phyloP scores from a whole-genome alignment of 2,888 invertebrate genomes.

The Portevinia maculata region DNA sequence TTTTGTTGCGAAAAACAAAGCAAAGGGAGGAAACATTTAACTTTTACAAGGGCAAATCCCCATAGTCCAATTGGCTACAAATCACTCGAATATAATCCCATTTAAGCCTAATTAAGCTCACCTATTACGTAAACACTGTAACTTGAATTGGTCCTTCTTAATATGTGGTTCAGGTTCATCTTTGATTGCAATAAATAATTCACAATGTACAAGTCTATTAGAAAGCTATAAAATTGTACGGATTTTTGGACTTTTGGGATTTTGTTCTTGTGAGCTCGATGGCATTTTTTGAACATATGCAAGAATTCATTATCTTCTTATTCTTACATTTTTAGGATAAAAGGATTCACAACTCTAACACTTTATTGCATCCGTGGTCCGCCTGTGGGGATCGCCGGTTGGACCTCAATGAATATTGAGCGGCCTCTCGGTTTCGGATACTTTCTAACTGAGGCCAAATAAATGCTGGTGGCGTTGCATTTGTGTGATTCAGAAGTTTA shows the following conservation, averaged over 20 bases:
- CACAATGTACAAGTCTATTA: conserved; percentile 47
- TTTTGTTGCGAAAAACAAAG: conserved; percentile 5
- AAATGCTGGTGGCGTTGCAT: too few relatives aligned
- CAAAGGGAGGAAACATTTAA: conserved; percentile 28
- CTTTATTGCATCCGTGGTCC: too few relatives aligned
- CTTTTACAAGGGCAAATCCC: conserved; percentile 44
- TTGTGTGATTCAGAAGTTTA: too few relatives aligned
- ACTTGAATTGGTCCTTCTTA: conserved; percentile 21
- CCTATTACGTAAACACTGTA: conserved; percentile 72
- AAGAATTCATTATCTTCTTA: too few relatives aligned
- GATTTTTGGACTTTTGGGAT: conserved; percentile 6
- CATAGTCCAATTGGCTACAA: conserved; percentile 64
- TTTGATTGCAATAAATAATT: conserved; percentile 71
- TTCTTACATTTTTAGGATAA: too few relatives aligned
- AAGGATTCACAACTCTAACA: too few relatives aligned
- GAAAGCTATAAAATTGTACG: conserved; percentile 52
- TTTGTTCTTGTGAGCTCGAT: too few relatives aligned
- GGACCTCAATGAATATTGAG: too few relatives aligned
- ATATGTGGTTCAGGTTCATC: conserved; percentile 36
- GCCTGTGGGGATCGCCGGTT: too few relatives aligned
- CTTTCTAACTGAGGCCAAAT: too few relatives aligned
- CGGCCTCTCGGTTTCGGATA: too few relatives aligned
- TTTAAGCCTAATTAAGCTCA: conserved; percentile 72
- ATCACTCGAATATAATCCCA: conserved; percentile 65
- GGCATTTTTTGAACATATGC: too few relatives aligned